Percentiles rank a stretch among this genome's conserved stretches.
Evolutionary conservation across 2,797 vertebrate genomes (phyloP).

Genomic region (Paguma larvata): DNA sequence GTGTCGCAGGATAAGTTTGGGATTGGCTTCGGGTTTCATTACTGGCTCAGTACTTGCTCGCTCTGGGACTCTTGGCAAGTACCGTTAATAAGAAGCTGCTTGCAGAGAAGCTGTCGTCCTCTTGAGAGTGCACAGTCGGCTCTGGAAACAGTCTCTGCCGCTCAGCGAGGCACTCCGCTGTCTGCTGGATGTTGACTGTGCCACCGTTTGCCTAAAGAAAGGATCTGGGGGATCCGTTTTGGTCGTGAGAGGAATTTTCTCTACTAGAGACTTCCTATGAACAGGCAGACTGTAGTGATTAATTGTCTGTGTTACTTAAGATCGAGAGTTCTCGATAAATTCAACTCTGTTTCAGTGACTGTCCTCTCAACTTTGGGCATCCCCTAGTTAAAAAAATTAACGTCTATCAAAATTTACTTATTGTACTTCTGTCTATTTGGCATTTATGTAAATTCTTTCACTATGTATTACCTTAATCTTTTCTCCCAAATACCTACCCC

Average conservation of each 20-base stretch:
- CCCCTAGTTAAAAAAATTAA: conserved; percentile 18
- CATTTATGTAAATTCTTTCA: neutral
- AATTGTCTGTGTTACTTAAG: neutral
- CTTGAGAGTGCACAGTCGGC: neutral
- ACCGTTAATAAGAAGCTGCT: neutral
- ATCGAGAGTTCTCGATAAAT: neutral
- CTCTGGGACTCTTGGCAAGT: no score
- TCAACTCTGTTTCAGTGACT: neutral
- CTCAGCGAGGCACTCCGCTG: neutral
- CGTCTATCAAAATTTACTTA: neutral
- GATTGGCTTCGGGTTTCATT: neutral
- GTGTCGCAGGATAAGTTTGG: neutral
- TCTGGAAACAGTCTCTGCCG: neutral
- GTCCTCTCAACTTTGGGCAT: neutral
- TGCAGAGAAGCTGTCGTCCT: neutral
- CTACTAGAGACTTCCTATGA: neutral
- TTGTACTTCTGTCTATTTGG: neutral
- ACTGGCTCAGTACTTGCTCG: neutral
- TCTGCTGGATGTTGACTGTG: no score
- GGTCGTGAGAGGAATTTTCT: neutral
- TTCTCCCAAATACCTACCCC: neutral
- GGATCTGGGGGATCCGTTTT: neutral
- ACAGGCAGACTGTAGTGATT: neutral
- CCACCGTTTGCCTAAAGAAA: neutral
- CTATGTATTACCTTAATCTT: neutral